A percentile compares a stretch with the other conserved stretches of the same genome.
Conservation (phyloP, 2,113 vertebrate species). For the western clawed frog (Xenopus tropicalis) region UCB_Xtro_10.0 CM004443.2:91589001-91589500, state of each 20-base stretch:
- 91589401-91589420: conserved; percentile 53
- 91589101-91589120: conserved; percentile 96
- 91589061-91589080: conserved; percentile 89
- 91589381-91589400: conserved; percentile 87
- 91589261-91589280: conserved; percentile 99
- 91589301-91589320: conserved; percentile 99
- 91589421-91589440: conserved; percentile 53
- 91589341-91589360: conserved; percentile 99
- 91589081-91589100: conserved; percentile 96
- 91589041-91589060: conserved; percentile 78
- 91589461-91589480: conserved; percentile 15
- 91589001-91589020: conserved; percentile 88
- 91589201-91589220: conserved; percentile 64
- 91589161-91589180: conserved; percentile 69
- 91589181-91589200: conserved; percentile 57
- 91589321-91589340: conserved; percentile 99
- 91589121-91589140: conserved; percentile 91
- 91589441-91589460: conserved; percentile 9
- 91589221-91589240: conserved; percentile 98
- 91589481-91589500: background rate
- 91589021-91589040: conserved; percentile 98
- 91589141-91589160: conserved; percentile 78
- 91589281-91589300: conserved; percentile 99
- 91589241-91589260: conserved; percentile 99
- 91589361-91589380: conserved; percentile 98